These are phyloP conservation scores for Apomyelois bistriatella DNA, from an alignment of 2,888 invertebrate genomes.

Conservation along the genomic window DNA sequence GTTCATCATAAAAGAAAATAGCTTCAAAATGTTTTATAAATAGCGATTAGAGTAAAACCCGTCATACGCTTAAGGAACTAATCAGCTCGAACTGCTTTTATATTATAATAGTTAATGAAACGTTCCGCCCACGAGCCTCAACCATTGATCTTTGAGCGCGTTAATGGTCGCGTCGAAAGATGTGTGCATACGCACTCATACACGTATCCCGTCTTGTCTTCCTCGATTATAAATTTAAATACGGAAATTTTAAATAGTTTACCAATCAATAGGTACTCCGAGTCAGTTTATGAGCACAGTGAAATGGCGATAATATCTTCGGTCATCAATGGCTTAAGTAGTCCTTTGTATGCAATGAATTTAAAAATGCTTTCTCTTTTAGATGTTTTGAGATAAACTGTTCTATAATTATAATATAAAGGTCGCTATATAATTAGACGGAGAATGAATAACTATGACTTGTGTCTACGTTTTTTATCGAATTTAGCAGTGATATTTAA, in stretches of 20 bases:
- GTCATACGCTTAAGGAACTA: constrained; percentile 57
- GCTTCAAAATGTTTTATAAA: constrained; percentile 41
- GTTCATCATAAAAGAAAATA: constrained; percentile 27
- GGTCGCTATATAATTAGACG: too few species aligned
- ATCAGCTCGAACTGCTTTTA: constrained; percentile 69
- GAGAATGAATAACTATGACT: too few species aligned
- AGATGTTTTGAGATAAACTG: background rate
- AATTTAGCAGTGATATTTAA: too few species aligned
- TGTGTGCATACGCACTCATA: constrained; percentile 50
- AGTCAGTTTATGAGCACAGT: constrained; percentile 20
- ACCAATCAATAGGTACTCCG: constrained; percentile 45
- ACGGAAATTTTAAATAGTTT: constrained; percentile 46
- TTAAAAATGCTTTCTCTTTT: constrained; percentile 12
- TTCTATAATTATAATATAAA: background rate
- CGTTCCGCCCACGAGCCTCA: constrained; percentile 66
- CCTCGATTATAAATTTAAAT: constrained; percentile 54
- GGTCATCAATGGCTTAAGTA: constrained; percentile 20
- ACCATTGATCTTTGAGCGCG: constrained; percentile 65
- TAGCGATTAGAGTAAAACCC: constrained; percentile 45
- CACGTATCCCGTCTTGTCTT: constrained; percentile 36
- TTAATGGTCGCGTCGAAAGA: constrained; percentile 67
- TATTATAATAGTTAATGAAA: constrained; percentile 75
- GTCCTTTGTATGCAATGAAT: constrained; percentile 21
- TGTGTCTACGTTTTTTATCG: too few species aligned
- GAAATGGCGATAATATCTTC: constrained; percentile 24